Evolutionary conservation across 92 coral and sea anemone genomes (phyloP).

Genomic region (Isaurus tuberculatus): DNA sequence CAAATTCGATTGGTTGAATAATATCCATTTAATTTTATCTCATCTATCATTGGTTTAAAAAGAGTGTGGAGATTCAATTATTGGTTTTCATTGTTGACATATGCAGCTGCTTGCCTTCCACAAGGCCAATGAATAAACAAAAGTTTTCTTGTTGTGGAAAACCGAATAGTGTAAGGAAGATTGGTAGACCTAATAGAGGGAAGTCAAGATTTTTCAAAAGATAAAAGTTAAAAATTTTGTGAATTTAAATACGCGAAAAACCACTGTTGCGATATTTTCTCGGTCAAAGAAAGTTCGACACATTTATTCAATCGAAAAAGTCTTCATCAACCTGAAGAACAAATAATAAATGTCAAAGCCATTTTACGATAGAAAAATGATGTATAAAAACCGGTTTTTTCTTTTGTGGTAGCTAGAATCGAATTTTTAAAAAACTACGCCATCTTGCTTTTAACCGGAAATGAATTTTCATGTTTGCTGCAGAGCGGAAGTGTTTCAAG

Average conservation of each 20-base stretch:
- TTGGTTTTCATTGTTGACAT: not conserved
- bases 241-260: not conserved
- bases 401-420: not conserved
- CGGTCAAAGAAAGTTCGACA: not conserved
- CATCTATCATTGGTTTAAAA: slow-evolving; percentile 39
- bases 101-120: slow-evolving; percentile 24
- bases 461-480: not conserved
- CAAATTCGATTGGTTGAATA: slow-evolving; percentile 35
- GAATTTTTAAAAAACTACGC: not conserved
- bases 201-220: not conserved
- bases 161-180: not conserved
- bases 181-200: not conserved
- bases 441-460: slow-evolving; percentile 16
- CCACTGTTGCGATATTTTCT: not conserved
- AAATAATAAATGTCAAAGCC: not conserved
- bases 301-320: not conserved
- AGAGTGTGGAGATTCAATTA: slow-evolving; percentile 25
- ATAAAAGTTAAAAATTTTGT: not conserved
- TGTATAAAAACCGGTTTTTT: not conserved
- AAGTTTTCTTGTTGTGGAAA: not conserved
- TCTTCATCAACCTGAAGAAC: too few species aligned
- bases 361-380: not conserved
- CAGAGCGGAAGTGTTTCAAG: slow-evolving; percentile 12
- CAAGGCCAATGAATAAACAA: slow-evolving; percentile 19
- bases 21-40: slow-evolving; percentile 36